Evolutionary conservation across 2,888 invertebrate genomes (phyloP), one percentile per base, ranked within the genome.

Genomic region (Tetragonula carbonaria): DNA sequence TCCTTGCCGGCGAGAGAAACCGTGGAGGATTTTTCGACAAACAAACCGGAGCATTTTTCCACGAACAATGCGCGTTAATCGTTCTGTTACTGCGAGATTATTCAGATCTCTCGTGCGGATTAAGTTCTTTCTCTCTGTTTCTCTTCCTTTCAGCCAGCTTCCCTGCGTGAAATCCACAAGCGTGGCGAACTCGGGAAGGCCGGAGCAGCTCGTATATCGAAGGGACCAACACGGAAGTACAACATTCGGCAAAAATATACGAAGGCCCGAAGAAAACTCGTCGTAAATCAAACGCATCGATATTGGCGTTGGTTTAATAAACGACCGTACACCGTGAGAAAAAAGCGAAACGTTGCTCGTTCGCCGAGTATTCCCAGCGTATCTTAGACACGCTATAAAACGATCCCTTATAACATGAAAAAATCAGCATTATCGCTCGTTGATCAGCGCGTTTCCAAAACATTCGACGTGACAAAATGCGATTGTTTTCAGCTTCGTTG

Each of bases 271-370:
- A 50, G 62, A 70, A 70, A 74, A 62, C 65, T 67, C 13, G 68
- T 51, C 68, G 75, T 86, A 86, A 86, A 86, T 86, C 86, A 86
- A 75, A 55, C 68, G 77, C 78, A 63, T 79, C 76, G 74, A 85
- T 82, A 82, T 78, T 68, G 86, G 72, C 71, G 79, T 63, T 53
- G 80, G 78, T 72, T 86, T 86, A 82, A 86, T 86, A 86, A 86
- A 86, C 75, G 82, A 74, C 51, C 72, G 45, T 23, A 11, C 53
- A 63, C 14, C 28, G 33, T 33, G 59, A 63, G 59, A 79, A 77
- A 65, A 63, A 38, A 70, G 38, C 71, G 50, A 57, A 83, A 21
- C 65, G 59, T 68, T 71, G 73, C 68, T 65, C 74, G 78, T 16
- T 62, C 33, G 28, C 28, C 28, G 28, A 28, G 74, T 55, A 59